Base-by-base conservation (phyloP, 2,888 invertebrate species). In the Lasioglossum villosulum region DNA sequence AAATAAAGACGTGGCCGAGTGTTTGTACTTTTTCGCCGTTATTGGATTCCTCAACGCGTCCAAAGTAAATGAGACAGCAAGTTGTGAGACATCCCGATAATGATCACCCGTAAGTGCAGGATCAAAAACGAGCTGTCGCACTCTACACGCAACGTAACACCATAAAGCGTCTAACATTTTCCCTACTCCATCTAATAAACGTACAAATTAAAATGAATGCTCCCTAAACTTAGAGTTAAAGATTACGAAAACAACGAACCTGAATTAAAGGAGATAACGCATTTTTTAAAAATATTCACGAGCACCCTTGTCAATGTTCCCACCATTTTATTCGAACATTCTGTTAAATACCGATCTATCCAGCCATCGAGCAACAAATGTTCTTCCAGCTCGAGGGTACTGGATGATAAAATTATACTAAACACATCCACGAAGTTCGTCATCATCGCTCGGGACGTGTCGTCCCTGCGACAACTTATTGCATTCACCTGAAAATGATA, bases 311-410 rank as follows among this genome's bases (percentile, higher is more conserved):
- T 91, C 66, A 95, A 77, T 10, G 86, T 85, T n/a, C 87, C 90
- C n/a, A 92, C 88, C 82, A 89, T 93, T 84, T 91, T 92, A 52
- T 90, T 94, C 4, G 94, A 89, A 82, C 94, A 94, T 68, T 93
- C 93, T 70, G 92, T 78, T 27, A 95, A 89, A 81, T 94, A 94
- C 70, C 95, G 90, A 84, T 95, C 95, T 48, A 95, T 91, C 95
- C 95, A 95, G 14, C 95, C 95, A 30, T 92, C 92, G 12, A 95
- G 89, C 8, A 95, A 91, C 34, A 89, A 75, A 68, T 94, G 87
- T 78, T 95, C 94, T 27, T 91, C 90, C 48, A 86, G 88, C 27
- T 92, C 90, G 42, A 94, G 86, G 59, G 91, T 90, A 59, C 90
- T 93, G 1, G 90, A 86, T 19, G 78, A 89, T 4, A 95, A 83